Percentiles rank a stretch among this genome's conserved stretches.
Evolutionary conservation across 2,797 vertebrate genomes (phyloP).

Genomic region (Oryzias dopingdopingensis): DNA sequence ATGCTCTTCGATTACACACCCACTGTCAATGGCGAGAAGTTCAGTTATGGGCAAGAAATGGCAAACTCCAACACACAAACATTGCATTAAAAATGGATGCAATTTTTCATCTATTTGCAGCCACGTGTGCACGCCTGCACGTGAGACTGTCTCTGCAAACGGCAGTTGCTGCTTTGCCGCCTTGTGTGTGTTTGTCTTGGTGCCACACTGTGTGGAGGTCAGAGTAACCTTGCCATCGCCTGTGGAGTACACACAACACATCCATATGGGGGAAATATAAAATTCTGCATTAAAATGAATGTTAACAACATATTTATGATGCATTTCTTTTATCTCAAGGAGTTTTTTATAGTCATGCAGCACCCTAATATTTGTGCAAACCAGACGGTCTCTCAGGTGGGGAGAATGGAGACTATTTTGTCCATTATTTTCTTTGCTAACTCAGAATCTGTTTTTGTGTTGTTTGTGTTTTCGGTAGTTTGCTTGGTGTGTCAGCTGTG

Average conservation of each 20-base stretch:
- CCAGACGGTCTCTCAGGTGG: conserved; percentile 5
- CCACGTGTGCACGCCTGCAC: background rate
- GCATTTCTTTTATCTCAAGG: background rate
- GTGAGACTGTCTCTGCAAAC: background rate
- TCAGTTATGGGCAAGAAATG: conserved; percentile 20
- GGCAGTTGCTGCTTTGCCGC: background rate
- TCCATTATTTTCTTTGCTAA: background rate
- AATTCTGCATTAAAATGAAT: conserved; percentile 1
- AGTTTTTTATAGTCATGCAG: background rate
- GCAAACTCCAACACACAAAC: conserved; percentile 5
- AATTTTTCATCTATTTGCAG: background rate
- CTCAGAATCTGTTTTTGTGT: conserved; percentile 2
- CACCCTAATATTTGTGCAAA: background rate
- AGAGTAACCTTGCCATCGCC: conserved; percentile 53
- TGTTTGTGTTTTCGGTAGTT: conserved; percentile 19
- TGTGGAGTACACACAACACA: conserved; percentile 41
- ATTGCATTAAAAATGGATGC: background rate
- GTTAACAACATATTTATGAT: conserved; percentile 26
- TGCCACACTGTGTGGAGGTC: conserved; percentile 34
- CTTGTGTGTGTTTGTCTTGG: background rate
- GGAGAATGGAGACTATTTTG: background rate
- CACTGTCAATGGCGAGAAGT: conserved; percentile 23
- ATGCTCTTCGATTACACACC: conserved; percentile 36
- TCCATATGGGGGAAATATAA: conserved; percentile 11
- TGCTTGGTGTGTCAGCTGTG: conserved; percentile 28